phyloP scores from a whole-genome alignment of 2,797 vertebrate genomes.

The Phoeniculus purpureus region DNA sequence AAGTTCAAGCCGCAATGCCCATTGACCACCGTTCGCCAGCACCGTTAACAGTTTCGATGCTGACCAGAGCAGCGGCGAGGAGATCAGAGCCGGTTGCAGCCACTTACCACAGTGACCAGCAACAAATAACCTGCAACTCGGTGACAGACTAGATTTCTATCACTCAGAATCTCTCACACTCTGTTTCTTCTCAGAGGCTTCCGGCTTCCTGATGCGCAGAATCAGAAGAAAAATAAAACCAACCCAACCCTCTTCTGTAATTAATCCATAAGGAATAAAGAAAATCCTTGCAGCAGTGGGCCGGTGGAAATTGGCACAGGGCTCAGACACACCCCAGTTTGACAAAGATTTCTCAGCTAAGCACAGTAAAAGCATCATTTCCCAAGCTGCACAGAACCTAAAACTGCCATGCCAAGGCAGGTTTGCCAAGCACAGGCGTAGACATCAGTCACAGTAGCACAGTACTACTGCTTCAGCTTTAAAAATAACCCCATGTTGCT shows the following conservation, averaged over 20 bases:
- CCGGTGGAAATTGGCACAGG: not conserved
- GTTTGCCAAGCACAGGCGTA: not conserved
- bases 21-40: not conserved
- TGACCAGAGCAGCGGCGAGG: not conserved
- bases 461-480: not conserved
- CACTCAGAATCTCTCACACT: not conserved
- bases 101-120: not conserved
- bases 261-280: not conserved
- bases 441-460: not conserved
- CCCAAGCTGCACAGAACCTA: not conserved
- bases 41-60: conserved; percentile 43
- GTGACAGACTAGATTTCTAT: not conserved
- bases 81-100: not conserved
- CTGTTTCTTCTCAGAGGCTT: not conserved
- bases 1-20: not conserved
- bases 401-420: not conserved
- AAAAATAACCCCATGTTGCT: conserved; percentile 16
- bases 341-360: not conserved
- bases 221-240: not conserved
- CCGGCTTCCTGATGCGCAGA: not conserved
- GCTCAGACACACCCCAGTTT: not conserved
- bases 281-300: not conserved
- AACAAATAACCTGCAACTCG: not conserved
- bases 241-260: not conserved
- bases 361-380: not conserved